Base-by-base conservation (phyloP, 2,888 invertebrate species). In the Microplitis manilae region DNA sequence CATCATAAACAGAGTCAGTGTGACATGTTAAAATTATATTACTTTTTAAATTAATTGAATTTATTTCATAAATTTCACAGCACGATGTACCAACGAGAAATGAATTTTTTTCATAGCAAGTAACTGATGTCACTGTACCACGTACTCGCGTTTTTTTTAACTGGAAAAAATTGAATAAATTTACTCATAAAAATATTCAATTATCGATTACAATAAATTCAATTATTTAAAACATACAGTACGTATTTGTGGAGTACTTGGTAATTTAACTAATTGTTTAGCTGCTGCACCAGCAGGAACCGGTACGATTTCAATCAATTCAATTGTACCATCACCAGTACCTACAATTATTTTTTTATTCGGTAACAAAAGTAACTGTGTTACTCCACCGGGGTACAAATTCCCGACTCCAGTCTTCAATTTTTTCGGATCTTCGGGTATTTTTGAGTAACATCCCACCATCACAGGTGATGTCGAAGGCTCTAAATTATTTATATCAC, bases 11-110 rank as follows among this genome's bases (percentile, higher is more conserved):
- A 0, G 94, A 92, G 59, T 93, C 93, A 1, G 94, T 94, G 86
- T 98, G 97, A 85, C 97, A 96, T 0, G 97, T 97, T 78, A 95
- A 93, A 1, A 95, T 90, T 30, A 97, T 91, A 69, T 93, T 93
- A 1, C 94, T 91, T 5, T 91, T 90, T 88, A 97, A 96, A 17
- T 93, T 93, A 15, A 91, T 90, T 50, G 95, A 88, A 84, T 94
- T 92, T 69, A 97, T 92, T 69, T 93, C 92, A 90, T 95, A 97
- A 79, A 98, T 95, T 91, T 97, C 96, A 84, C 95, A 95, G 81
- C 92, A 91, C 4, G 92, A 91, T 0, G 97, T 97, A 0, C 96
- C 97, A 1, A 94, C 94, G 50, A 95, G 92, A 75, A 97, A 92
- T 73, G 93, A 90, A 0, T 93, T 91, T 82, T 92, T 86, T 20